These are phyloP conservation scores for Cinclus mexicanus DNA, from an alignment of 2,113 vertebrate species.

Conservation along the genomic window DNA sequence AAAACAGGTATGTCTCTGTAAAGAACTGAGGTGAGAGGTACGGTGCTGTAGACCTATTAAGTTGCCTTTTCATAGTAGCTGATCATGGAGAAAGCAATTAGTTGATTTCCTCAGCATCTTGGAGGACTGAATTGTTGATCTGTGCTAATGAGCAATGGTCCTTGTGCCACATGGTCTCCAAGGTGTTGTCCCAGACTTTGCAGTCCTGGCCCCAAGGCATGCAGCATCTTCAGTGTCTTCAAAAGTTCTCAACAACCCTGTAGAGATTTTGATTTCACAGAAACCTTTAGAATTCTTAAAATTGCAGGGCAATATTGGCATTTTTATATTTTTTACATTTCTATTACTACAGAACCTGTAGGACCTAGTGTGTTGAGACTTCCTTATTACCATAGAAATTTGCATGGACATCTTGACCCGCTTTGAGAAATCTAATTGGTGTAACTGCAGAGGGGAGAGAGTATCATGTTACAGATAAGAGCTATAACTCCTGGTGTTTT, in stretches of 20 bases:
- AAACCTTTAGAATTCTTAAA: neutral
- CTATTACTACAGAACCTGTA: neutral
- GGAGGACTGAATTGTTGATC: neutral
- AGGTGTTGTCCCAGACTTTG: neutral
- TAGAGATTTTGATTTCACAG: neutral
- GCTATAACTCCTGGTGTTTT: neutral
- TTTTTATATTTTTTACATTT: neutral
- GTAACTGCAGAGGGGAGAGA: neutral
- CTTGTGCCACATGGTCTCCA: neutral
- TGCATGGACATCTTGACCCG: neutral
- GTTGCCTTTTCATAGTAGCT: neutral
- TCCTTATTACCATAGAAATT: neutral
- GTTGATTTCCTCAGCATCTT: neutral
- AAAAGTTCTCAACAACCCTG: neutral
- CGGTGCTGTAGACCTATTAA: neutral
- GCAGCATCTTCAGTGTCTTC: neutral
- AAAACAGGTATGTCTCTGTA: constrained; percentile 75
- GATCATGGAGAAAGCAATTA: neutral
- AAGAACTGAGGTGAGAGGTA: neutral
- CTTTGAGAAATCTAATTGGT: neutral
- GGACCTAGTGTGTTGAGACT: neutral
- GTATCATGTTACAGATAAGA: neutral
- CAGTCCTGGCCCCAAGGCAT: neutral
- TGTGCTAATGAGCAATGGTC: neutral
- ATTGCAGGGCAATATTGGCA: neutral